phyloP scores from a whole-genome alignment of 2,113 vertebrate genomes.

The Columba livia region DNA sequence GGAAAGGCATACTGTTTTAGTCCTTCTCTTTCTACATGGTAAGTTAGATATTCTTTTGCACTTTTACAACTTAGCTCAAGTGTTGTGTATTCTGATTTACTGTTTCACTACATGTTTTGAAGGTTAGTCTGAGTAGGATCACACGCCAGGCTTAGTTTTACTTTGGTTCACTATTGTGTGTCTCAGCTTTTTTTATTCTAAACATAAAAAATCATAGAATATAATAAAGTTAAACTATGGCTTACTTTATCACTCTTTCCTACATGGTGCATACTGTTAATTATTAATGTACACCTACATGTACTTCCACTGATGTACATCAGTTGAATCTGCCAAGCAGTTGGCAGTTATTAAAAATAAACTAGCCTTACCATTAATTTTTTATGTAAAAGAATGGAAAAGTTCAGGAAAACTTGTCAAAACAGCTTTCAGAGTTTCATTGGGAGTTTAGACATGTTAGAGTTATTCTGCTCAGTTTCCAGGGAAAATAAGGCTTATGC shows the following conservation, averaged over 20 bases:
- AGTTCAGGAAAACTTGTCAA: neutral
- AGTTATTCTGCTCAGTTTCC: neutral
- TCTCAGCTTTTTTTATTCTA: neutral
- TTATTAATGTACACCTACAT: neutral
- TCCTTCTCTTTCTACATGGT: slow-evolving; percentile 88
- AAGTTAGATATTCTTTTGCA: slow-evolving; percentile 29
- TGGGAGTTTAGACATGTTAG: neutral
- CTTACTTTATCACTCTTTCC: neutral
- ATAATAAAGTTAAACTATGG: neutral
- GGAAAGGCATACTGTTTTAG: slow-evolving; percentile 97
- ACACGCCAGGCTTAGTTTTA: neutral
- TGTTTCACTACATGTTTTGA: neutral
- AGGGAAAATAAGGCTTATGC: neutral
- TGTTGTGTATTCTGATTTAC: neutral
- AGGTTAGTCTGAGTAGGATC: neutral
- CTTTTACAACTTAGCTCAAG: neutral
- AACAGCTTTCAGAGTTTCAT: neutral
- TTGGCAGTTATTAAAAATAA: neutral
- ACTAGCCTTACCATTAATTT: neutral
- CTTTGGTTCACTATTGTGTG: neutral
- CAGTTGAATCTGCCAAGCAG: neutral
- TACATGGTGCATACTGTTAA: neutral
- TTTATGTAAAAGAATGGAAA: neutral
- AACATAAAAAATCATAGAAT: no score
- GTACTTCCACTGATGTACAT: neutral